phyloP scores from a whole-genome alignment of 2,888 invertebrate genomes.

The Eugnorisma glareosa region DNA sequence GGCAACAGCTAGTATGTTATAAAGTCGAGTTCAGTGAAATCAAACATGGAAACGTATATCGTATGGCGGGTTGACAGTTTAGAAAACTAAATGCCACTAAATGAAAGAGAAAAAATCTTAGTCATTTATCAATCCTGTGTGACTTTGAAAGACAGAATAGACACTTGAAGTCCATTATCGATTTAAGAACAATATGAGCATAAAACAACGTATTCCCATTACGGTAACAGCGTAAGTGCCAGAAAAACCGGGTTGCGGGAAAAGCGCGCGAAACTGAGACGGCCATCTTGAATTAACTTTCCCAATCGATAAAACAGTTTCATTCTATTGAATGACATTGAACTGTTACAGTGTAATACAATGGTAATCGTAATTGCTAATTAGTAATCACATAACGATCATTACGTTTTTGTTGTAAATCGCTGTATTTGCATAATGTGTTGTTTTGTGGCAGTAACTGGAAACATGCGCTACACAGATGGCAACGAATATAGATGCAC shows the following conservation, averaged over 20 bases:
- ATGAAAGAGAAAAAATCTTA: conserved; percentile 18
- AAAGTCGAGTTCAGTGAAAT: conserved; percentile 7
- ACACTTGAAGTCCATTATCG: conserved; percentile 41
- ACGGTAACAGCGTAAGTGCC: conserved; percentile 59
- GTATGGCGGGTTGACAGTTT: conserved; percentile 26
- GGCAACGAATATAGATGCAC: neutral
- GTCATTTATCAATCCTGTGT: conserved; percentile 35
- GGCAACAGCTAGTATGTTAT: no score
- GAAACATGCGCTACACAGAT: conserved; percentile 57
- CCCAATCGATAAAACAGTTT: conserved; percentile 66
- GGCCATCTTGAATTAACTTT: conserved; percentile 73
- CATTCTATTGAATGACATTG: conserved; percentile 57
- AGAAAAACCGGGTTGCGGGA: conserved; percentile 69
- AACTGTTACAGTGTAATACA: conserved; percentile 50
- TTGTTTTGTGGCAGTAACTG: conserved; percentile 30
- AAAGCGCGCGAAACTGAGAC: conserved; percentile 70
- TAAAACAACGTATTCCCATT: conserved; percentile 66
- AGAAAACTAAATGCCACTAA: conserved; percentile 38
- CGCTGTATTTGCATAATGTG: conserved; percentile 30
- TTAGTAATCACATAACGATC: conserved; percentile 53
- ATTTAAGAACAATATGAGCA: conserved; percentile 52
- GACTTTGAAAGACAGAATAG: conserved; percentile 53
- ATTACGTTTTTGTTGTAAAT: conserved; percentile 40
- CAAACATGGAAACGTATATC: neutral
- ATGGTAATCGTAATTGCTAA: conserved; percentile 47